Percentiles rank a stretch among this genome's conserved stretches.
phyloP scores from a whole-genome alignment of 2,797 vertebrate species.

The Kryptolebias ocellatus region DNA sequence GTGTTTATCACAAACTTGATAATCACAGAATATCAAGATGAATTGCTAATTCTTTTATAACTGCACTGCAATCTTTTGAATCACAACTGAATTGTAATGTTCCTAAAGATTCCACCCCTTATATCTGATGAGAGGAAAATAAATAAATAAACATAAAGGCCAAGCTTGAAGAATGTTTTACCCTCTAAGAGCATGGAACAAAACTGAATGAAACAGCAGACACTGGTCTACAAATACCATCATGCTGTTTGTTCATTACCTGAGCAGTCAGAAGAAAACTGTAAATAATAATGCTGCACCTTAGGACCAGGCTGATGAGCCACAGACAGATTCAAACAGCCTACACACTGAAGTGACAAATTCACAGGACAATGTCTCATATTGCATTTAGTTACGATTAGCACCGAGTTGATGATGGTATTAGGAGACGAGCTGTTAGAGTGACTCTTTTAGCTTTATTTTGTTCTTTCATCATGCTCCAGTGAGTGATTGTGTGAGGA shows the following conservation, averaged over 20 bases:
- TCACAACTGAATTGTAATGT: no score
- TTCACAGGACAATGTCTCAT: slow-evolving; percentile 68
- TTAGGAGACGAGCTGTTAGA: slow-evolving; percentile 50
- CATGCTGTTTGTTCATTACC: slow-evolving; percentile 54
- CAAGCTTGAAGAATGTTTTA: no score
- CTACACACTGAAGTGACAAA: slow-evolving; percentile 33
- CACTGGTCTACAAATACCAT: slow-evolving; percentile 62
- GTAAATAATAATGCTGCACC: slow-evolving; percentile 52
- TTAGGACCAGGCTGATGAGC: slow-evolving; percentile 27
- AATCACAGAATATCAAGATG: no score
- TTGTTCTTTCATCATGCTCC: slow-evolving; percentile 18
- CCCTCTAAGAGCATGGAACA: slow-evolving; percentile 7
- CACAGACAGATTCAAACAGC: slow-evolving; percentile 26
- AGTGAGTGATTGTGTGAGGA: slow-evolving; percentile 24
- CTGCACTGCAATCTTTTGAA: no score
- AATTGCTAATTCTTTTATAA: no score
- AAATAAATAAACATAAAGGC: no score
- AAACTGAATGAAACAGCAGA: slow-evolving; percentile 1
- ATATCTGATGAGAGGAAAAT: no score
- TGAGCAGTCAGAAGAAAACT: slow-evolving; percentile 61
- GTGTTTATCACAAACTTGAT: no score
- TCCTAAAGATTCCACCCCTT: no score
- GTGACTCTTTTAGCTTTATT: neutral
- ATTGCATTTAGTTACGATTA: slow-evolving; percentile 67
- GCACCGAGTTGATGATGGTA: slow-evolving; percentile 58